A percentile compares a stretch with the other conserved stretches of the same genome.
Conservation (phyloP, 2,888 invertebrate species). For the Scaptomyza tumidula region DNA sequence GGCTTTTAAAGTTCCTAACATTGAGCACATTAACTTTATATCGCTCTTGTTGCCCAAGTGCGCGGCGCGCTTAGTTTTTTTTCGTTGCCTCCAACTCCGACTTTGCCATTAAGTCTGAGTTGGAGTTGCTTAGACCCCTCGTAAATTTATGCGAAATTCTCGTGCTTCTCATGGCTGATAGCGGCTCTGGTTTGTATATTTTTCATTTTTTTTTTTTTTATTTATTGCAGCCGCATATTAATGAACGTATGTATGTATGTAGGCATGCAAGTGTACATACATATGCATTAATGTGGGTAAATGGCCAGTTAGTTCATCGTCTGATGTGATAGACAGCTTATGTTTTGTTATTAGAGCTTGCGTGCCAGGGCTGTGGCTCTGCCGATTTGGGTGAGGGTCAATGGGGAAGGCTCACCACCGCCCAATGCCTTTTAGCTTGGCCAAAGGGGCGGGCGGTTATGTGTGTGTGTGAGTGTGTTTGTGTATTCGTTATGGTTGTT, state of each 20-base stretch:
- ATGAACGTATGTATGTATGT: slow-evolving; percentile 22
- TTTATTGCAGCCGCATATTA: slow-evolving; percentile 40
- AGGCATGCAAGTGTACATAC: slow-evolving; percentile 6
- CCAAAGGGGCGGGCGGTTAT: slow-evolving; percentile 36
- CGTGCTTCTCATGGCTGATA: slow-evolving; percentile 69
- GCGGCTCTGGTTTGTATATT: slow-evolving; percentile 14
- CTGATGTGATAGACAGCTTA: slow-evolving; percentile 36
- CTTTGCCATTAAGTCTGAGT: slow-evolving; percentile 3
- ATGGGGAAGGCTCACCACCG: slow-evolving; percentile 54
- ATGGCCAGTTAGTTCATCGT: slow-evolving; percentile 41
- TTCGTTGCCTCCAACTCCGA: slow-evolving; percentile 1
- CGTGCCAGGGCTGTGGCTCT: slow-evolving; percentile 62
- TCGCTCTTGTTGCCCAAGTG: slow-evolving; percentile 43
- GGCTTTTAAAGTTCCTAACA: slow-evolving; percentile 15
- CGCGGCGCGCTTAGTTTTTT: slow-evolving; percentile 8
- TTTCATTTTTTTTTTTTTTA: slow-evolving; percentile 7
- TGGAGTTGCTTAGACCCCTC: slow-evolving; percentile 6
- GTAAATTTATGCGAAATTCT: slow-evolving; percentile 74
- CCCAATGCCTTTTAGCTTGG: slow-evolving; percentile 31
- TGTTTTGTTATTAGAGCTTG: slow-evolving; percentile 49
- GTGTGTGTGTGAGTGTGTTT: too few relatives aligned
- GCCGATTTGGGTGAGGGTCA: slow-evolving; percentile 76
- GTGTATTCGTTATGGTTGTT: neutral
- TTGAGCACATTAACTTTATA: slow-evolving; percentile 41
- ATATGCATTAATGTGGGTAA: slow-evolving; percentile 40